A percentile compares a stretch with the other conserved stretches of the same genome.
Evolutionary conservation across 2,113 vertebrate species (phyloP).

Genomic region (human (Homo sapiens)): DNA sequence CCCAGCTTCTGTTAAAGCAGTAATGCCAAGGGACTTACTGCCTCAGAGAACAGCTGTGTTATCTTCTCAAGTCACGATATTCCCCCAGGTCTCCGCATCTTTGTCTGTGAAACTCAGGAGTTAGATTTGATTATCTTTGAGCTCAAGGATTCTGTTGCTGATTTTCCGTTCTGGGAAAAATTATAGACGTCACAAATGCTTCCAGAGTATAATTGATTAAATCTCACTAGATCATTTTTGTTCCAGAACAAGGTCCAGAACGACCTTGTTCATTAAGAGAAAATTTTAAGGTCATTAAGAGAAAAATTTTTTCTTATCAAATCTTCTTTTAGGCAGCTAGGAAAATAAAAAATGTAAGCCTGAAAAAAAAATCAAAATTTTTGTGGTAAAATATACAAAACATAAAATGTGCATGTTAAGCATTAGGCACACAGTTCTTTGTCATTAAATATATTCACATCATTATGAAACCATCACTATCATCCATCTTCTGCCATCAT

Average conservation of each 20-base stretch:
- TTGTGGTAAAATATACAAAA: neutral
- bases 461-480: too few relatives aligned
- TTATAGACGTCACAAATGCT: constrained; percentile 54
- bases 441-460: neutral
- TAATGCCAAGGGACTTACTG: neutral
- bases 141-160: constrained; percentile 53
- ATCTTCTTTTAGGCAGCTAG: constrained; percentile 1
- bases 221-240: constrained; percentile 51
- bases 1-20: neutral
- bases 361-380: neutral
- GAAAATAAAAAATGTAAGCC: neutral
- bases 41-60: constrained; percentile 32
- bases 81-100: constrained; percentile 12
- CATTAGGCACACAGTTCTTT: neutral
- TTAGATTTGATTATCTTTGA: constrained; percentile 67
- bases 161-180: constrained; percentile 64
- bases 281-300: too few relatives aligned
- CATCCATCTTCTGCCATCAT: neutral
- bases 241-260: constrained; percentile 34
- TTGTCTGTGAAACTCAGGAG: constrained; percentile 13
- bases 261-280: neutral
- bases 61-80: constrained; percentile 40
- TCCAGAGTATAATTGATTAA: constrained; percentile 56
- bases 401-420: neutral
- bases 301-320: neutral